Percentiles rank a stretch among this genome's conserved stretches.
Evolutionary conservation across 2,113 vertebrate species (phyloP).

Genomic region (Odocoileus virginianus): DNA sequence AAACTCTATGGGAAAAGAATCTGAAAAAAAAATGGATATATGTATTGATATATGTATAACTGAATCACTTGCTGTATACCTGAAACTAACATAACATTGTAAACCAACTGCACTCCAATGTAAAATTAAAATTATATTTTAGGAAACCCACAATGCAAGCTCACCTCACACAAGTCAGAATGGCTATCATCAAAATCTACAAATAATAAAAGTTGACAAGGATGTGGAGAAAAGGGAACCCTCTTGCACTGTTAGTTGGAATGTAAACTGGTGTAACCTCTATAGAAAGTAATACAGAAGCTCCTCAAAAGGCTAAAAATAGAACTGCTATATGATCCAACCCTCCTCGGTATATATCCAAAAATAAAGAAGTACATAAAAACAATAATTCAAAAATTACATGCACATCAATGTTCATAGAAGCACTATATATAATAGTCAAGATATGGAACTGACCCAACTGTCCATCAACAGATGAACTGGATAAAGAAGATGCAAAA

Average conservation of each 20-base stretch:
- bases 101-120: neutral
- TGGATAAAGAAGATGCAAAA: neutral
- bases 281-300: neutral
- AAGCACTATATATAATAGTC: neutral
- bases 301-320: neutral
- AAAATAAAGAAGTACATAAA: neutral
- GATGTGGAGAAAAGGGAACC: neutral
- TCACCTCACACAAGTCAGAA: neutral
- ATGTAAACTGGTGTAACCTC: neutral
- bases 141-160: neutral
- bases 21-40: neutral
- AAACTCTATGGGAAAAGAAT: neutral
- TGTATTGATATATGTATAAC: neutral
- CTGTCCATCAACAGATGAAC: neutral
- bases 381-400: neutral
- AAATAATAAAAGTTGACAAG: neutral
- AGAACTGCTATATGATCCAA: neutral
- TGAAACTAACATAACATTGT: neutral
- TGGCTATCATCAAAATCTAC: neutral
- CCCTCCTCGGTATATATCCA: neutral
- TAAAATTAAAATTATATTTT: neutral
- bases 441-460: neutral
- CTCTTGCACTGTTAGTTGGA: neutral
- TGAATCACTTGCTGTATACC: neutral
- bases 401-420: neutral